These are phyloP conservation scores for Bubalus kerabau DNA, from an alignment of 2,113 vertebrate genomes.

Conservation along the genomic window DNA sequence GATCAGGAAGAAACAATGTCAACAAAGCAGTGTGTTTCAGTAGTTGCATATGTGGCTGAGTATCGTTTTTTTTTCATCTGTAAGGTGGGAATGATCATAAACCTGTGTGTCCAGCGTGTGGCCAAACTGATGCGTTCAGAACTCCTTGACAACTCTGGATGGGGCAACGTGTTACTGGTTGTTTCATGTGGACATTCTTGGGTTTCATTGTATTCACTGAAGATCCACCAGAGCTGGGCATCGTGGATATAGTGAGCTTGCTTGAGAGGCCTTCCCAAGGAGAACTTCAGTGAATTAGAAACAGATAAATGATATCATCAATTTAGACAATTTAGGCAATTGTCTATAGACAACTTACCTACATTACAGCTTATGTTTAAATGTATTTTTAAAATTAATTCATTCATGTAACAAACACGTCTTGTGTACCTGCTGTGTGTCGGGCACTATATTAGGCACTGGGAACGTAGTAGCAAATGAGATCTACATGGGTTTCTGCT, in stretches of 20 bases:
- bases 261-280: no score
- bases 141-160: no score
- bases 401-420: not conserved
- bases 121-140: not conserved
- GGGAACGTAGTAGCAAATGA: not conserved
- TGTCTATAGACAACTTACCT: not conserved
- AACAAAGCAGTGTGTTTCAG: no score
- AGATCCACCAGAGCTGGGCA: no score
- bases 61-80: not conserved
- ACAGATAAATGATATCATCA: no score
- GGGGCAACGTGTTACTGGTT: fast-evolving
- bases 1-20: not conserved
- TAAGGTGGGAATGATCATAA: not conserved
- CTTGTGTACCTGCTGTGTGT: no score
- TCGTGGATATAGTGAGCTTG: not conserved
- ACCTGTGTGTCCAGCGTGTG: fast-evolving
- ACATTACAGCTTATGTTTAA: not conserved
- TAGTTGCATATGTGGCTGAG: not conserved
- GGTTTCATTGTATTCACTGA: fast-evolving
- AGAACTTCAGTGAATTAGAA: not conserved
- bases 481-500: not conserved
- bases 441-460: not conserved
- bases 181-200: no score
- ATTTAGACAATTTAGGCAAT: not conserved
- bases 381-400: not conserved